Evolutionary conservation across 2,797 vertebrate species (phyloP).

Genomic region (Peromyscus eremicus): DNA sequence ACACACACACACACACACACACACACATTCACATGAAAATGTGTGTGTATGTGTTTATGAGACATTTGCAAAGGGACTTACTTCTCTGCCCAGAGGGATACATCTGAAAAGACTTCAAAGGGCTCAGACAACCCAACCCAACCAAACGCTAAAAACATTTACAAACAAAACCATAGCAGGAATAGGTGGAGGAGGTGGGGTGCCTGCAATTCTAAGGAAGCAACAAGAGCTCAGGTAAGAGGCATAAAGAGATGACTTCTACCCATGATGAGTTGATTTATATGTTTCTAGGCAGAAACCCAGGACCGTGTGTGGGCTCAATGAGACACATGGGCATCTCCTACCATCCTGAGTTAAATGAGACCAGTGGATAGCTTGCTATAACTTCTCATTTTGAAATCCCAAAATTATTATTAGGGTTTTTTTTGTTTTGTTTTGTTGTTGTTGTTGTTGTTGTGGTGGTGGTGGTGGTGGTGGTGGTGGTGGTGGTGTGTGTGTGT

Average conservation of each 20-base stretch:
- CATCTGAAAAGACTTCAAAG: conserved; percentile 24
- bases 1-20: too few species aligned
- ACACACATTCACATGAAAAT: not conserved
- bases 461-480: too few species aligned
- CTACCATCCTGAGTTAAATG: not conserved
- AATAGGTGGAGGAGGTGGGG: not conserved
- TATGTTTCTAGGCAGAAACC: not conserved
- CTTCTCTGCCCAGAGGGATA: not conserved
- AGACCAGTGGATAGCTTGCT: not conserved
- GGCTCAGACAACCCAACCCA: not conserved
- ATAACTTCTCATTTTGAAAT: conserved; percentile 31
- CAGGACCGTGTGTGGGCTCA: not conserved
- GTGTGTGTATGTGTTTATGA: not conserved
- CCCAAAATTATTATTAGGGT: not conserved
- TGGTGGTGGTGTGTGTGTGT: too few species aligned
- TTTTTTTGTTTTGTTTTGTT: too few species aligned
- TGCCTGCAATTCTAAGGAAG: not conserved
- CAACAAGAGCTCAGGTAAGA: not conserved
- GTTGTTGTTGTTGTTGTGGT: too few species aligned
- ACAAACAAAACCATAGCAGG: not conserved
- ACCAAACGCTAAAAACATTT: not conserved
- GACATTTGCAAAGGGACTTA: not conserved
- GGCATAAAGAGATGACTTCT: not conserved
- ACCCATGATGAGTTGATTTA: not conserved
- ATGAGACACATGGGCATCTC: not conserved